Evolutionary conservation across 2,113 vertebrate species (phyloP).

Genomic region (Sula dactylatra): DNA sequence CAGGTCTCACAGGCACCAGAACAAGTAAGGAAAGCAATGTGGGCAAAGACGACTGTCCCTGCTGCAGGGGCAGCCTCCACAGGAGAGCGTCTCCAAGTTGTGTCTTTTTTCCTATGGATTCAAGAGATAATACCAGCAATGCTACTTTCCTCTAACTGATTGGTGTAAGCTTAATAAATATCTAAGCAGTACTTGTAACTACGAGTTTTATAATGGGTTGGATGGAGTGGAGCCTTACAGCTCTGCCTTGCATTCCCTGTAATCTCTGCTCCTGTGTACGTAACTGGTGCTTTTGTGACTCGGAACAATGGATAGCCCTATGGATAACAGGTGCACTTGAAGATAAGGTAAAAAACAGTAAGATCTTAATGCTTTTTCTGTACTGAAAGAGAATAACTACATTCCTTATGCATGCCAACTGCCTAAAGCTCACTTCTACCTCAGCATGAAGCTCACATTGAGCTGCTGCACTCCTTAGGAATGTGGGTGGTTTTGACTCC

Average conservation of each 20-base stretch:
- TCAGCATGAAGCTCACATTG: neutral
- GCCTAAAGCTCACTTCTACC: neutral
- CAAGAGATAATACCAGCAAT: slow-evolving; percentile 43
- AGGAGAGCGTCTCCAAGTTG: neutral
- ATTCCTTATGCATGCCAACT: neutral
- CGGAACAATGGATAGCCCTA: neutral
- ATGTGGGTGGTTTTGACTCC: neutral
- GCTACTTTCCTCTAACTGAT: slow-evolving; percentile 58
- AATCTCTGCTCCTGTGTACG: neutral
- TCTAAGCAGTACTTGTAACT: slow-evolving; percentile 52
- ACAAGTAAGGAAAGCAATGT: neutral
- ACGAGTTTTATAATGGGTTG: neutral
- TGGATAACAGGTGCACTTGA: neutral
- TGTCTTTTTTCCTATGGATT: slow-evolving; percentile 45
- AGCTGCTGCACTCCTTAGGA: neutral
- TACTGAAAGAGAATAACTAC: neutral
- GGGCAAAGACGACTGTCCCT: neutral
- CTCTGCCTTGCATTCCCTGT: neutral
- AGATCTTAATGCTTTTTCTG: neutral
- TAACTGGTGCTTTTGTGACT: neutral
- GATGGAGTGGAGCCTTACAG: neutral
- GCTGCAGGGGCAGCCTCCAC: neutral
- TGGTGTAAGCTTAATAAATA: slow-evolving; percentile 65
- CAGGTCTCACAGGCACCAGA: neutral
- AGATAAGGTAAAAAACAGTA: neutral